These are phyloP conservation scores for Thaumetopoea pityocampa DNA, from an alignment of 1,140 invertebrate genomes.

Conservation along the genomic window DNA sequence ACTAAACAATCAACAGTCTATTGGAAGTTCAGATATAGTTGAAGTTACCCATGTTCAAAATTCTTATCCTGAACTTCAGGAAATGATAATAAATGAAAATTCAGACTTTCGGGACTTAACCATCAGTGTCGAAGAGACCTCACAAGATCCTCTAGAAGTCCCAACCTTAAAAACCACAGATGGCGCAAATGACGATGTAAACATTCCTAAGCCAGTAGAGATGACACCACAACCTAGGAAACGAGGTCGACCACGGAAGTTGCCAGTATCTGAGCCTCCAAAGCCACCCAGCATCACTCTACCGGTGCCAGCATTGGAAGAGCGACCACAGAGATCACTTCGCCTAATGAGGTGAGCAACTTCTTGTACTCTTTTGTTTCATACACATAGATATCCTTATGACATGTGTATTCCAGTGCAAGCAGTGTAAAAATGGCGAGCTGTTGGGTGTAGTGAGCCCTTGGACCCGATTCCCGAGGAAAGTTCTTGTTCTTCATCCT, in stretches of 20 bases:
- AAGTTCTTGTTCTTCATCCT: too few relatives aligned
- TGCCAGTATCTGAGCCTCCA: slow-evolving; percentile 52
- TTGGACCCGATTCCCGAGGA: too few relatives aligned
- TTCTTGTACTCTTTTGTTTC: background rate
- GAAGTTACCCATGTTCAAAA: slow-evolving; percentile 42
- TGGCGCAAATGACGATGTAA: slow-evolving; percentile 28
- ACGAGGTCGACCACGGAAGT: slow-evolving; percentile 69
- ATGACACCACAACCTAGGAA: slow-evolving; percentile 67
- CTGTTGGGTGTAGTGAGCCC: too few relatives aligned
- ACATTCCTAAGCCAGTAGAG: slow-evolving; percentile 38
- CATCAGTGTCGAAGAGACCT: slow-evolving; percentile 50
- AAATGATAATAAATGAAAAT: slow-evolving; percentile 68
- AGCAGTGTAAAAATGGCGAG: too few relatives aligned
- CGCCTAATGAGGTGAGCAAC: slow-evolving; percentile 57
- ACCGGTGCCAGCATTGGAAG: slow-evolving; percentile 61
- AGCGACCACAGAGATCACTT: slow-evolving; percentile 64
- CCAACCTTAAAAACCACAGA: slow-evolving; percentile 38
- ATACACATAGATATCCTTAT: too few relatives aligned
- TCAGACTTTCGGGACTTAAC: slow-evolving; percentile 62
- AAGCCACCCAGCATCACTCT: slow-evolving; percentile 35
- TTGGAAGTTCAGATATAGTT: slow-evolving; percentile 44
- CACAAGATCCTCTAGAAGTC: slow-evolving; percentile 69
- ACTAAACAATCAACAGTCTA: slow-evolving; percentile 64
- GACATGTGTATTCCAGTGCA: too few relatives aligned
- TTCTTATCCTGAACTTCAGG: slow-evolving; percentile 45